Conservation (phyloP, 2,797 vertebrate species). For the Crenuchus spilurus region DNA sequence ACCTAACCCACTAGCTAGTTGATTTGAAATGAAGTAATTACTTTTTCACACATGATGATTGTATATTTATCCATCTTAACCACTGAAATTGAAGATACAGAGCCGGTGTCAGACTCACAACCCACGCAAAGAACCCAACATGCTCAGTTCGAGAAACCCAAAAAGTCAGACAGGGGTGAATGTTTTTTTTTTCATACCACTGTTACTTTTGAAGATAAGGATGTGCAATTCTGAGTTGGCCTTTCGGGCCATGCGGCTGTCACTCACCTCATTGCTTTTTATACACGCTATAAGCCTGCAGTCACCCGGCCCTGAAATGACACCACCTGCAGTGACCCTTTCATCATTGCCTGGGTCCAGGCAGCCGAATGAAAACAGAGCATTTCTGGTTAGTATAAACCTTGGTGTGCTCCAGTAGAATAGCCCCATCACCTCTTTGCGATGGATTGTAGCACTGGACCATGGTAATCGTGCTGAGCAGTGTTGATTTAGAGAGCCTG, state of each 20-base stretch:
- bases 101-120: neutral
- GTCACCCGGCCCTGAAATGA: conserved; percentile 16
- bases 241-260: conserved; percentile 13
- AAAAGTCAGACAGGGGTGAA: neutral
- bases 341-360: neutral
- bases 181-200: neutral
- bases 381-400: neutral
- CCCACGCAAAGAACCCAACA: neutral
- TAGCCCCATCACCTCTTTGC: neutral
- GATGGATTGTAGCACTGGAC: neutral
- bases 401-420: neutral
- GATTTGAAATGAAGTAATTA: neutral
- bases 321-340: conserved; percentile 12
- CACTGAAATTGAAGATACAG: neutral
- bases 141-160: neutral
- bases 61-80: neutral
- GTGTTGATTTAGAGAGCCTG: conserved; percentile 1
- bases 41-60: neutral
- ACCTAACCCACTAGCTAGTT: neutral
- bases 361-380: neutral
- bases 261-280: conserved; percentile 42
- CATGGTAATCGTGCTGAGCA: neutral
- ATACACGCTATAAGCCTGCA: neutral
- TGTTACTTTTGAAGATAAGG: conserved; percentile 50
- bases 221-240: conserved; percentile 23